Base-by-base conservation (phyloP, 2,888 invertebrate genomes). In the Idaea dimidiata region DNA sequence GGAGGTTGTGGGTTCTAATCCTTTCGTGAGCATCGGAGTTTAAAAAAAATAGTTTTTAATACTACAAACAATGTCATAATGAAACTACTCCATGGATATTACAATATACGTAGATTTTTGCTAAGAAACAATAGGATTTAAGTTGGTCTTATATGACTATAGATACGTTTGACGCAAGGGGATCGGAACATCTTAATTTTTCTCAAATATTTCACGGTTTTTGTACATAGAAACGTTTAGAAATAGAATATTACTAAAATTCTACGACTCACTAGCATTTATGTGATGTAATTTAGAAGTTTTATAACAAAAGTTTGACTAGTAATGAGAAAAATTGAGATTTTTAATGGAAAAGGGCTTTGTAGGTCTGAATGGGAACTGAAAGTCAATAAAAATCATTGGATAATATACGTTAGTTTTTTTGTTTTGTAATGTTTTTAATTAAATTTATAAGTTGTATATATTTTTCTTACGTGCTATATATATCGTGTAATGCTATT, bases 401-500 rank as follows among this genome's bases (percentile, higher is more conserved):
- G 60, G 67, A 67, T 64, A 66, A 67, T 64, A 66, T 69, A 57
- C 56, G 55, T 59, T 59, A 57, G 62, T 57, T 56, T 60, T 58
- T 33, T 75, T 71, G 77, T 75, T 77, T 79, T 74, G 73, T 79
- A 81, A 79, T 76, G 75, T 70, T 74, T 80, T 76, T 72, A 70
- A 72, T 77, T 76, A 76, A 74, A 73, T 80, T 77, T 80, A 65
- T 84, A 79, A 81, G 78, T 73, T 74, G 77, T 83, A 62, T 64
- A 62, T 62, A 60, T 66, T 59, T 68, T 73, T 83, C 83, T 78
- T 81, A 80, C 75, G 72, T 81, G 84, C 82, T 84, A 82, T 84
- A 78, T 84, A 82, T 65, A 69, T 79, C 84, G 84, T 89, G 90
- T 89, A 89, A 90, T 90, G 89, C 84, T 90, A 90, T 85, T 90